Percentiles rank a stretch among this genome's conserved stretches.
These are phyloP conservation scores for Acleris laterana DNA, from an alignment of 2,888 invertebrate species.

Conservation along the genomic window DNA sequence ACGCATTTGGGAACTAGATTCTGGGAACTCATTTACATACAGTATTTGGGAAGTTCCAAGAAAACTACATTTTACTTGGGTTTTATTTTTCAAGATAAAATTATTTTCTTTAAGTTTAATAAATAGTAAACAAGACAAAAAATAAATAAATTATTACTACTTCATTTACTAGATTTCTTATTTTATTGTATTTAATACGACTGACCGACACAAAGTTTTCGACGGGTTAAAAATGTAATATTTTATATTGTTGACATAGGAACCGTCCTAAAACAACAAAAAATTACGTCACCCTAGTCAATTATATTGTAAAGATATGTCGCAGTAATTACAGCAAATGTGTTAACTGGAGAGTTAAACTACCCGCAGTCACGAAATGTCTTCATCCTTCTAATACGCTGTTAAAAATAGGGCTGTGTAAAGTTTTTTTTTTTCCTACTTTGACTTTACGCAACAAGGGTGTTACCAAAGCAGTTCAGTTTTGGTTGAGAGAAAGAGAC, in stretches of 20 bases:
- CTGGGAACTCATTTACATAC: conserved; percentile 8
- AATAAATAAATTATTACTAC: too few relatives aligned
- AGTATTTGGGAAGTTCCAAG: neutral
- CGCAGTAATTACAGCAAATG: conserved; percentile 66
- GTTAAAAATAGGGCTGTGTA: conserved; percentile 1
- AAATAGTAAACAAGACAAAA: too few relatives aligned
- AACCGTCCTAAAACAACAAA: neutral
- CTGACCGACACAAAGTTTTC: too few relatives aligned
- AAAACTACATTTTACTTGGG: neutral
- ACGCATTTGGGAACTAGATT: conserved; percentile 20
- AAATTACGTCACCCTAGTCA: conserved; percentile 42
- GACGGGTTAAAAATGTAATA: neutral
- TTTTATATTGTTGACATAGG: neutral
- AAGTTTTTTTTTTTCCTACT: too few relatives aligned
- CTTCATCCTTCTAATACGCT: conserved; percentile 47
- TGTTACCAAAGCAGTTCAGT: too few relatives aligned
- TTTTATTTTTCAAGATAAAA: neutral
- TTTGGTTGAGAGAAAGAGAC: too few relatives aligned
- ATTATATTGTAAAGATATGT: conserved; percentile 48
- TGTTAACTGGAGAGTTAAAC: conserved; percentile 68
- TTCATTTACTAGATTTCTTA: too few relatives aligned
- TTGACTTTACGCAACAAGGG: too few relatives aligned
- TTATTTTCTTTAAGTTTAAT: too few relatives aligned
- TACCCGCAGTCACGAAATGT: conserved; percentile 61
- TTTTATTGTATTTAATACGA: too few relatives aligned